Evolutionary conservation across 2,888 invertebrate genomes (phyloP).

Genomic region (Apodemia hepburni): DNA sequence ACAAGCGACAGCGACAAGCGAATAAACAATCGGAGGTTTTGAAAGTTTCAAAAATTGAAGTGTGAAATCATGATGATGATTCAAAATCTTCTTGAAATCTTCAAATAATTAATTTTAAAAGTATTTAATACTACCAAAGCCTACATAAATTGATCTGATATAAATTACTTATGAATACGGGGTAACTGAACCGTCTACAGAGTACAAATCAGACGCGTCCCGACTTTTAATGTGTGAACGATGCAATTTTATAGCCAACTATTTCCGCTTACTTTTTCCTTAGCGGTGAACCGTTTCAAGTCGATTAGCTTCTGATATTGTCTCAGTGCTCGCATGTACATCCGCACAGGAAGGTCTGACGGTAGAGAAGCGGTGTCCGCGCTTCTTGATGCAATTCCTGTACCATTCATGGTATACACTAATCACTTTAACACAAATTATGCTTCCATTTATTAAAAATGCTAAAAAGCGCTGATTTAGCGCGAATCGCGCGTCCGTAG

Average conservation of each 20-base stretch:
- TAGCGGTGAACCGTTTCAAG: constrained; percentile 73
- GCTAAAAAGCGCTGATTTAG: constrained; percentile 36
- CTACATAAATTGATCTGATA: constrained; percentile 29
- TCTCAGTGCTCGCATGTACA: constrained; percentile 80
- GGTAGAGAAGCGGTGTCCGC: constrained; percentile 47
- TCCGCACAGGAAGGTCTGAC: constrained; percentile 64
- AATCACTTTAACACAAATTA: constrained; percentile 43
- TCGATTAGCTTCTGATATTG: constrained; percentile 83
- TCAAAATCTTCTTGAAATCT: too few species aligned
- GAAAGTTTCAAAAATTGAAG: too few species aligned
- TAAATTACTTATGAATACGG: constrained; percentile 27
- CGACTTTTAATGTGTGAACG: constrained; percentile 26
- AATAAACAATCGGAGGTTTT: too few species aligned
- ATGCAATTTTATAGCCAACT: constrained; percentile 24
- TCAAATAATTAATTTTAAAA: background rate
- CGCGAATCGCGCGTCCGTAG: constrained; percentile 71
- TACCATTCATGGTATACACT: constrained; percentile 55
- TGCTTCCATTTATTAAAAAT: constrained; percentile 48
- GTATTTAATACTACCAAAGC: constrained; percentile 22
- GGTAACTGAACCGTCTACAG: constrained; percentile 31
- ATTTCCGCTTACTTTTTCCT: constrained; percentile 69
- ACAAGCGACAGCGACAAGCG: too few species aligned
- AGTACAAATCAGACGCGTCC: constrained; percentile 29
- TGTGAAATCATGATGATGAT: too few species aligned
- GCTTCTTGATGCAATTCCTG: constrained; percentile 62